These are phyloP conservation scores for Dendrolimus pini DNA, from an alignment of 2,888 invertebrate genomes.

Conservation along the genomic window DNA sequence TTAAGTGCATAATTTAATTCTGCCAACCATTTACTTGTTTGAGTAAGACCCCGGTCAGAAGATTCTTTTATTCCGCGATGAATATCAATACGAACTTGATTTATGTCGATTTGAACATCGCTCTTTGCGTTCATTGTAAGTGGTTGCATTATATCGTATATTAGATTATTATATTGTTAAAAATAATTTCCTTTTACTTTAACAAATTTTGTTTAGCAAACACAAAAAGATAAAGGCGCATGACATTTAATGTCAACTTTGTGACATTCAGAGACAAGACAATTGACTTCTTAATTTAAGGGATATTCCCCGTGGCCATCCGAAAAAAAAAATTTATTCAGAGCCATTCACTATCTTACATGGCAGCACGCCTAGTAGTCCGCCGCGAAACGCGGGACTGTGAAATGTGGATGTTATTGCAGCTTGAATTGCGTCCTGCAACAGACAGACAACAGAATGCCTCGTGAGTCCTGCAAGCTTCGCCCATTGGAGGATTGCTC, in stretches of 20 bases:
- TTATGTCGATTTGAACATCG: conserved; percentile 59
- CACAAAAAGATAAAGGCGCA: background rate
- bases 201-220: conserved; percentile 4
- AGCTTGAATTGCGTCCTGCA: too few species aligned
- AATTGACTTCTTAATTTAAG: too few species aligned
- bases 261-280: too few species aligned
- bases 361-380: too few species aligned
- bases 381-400: too few species aligned
- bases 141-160: conserved; percentile 38
- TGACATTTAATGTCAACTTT: background rate
- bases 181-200: background rate
- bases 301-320: too few species aligned
- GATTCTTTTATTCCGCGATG: conserved; percentile 78
- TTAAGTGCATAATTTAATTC: conserved; percentile 88
- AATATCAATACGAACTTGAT: conserved; percentile 62
- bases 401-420: too few species aligned
- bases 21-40: conserved; percentile 92
- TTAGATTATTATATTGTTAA: background rate
- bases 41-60: conserved; percentile 85
- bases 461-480: too few species aligned
- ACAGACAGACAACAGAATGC: too few species aligned
- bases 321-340: too few species aligned
- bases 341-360: too few species aligned
- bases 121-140: conserved; percentile 46
- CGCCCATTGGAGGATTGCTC: too few species aligned